Base-by-base conservation (phyloP, 2,797 vertebrate genomes). In the Cryptoblepharus egeriae region DNA sequence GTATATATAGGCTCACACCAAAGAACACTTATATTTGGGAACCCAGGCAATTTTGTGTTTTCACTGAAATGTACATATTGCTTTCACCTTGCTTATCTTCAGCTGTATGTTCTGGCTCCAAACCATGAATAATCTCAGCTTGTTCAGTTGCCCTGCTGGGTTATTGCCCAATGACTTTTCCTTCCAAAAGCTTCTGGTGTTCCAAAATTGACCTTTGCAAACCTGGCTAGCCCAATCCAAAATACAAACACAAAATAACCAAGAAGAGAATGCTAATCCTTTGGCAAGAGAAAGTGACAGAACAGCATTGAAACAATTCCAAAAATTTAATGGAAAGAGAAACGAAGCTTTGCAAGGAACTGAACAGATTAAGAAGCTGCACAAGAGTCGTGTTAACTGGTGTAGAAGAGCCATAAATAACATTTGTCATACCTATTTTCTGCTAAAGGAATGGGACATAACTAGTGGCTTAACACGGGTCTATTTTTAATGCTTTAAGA, bases 401-500 rank as follows among this genome's bases (percentile, higher is more conserved):
- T 58, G 35, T 58, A 77, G 37, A 58, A 77, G 15, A 37, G 37
- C 68, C 77, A 13, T 26, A 71, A 81, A 77, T 28, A 65, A 58
- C n/a, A 30, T 58, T 64, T 72, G 60, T 30, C 60, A 45, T 57
- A 75, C 28, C 8, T 81, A 3, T 45, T 22, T 32, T 68, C 60
- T 5, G 11, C 37, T 45, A 74, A 32, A 81, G 10, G 35, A 32
- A 84, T 77, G 7, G 24, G 45, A 78, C 70, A 45, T 20, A 77
- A 35, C 12, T 63, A 30, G 16, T 58, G 67, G 58, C 64, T 39
- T 83, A 71, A 85, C 2, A 68, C 74, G 2, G 5, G 60, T 82
- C 39, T 83, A 6, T 68, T 60, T 84, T 87, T 37, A 73, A 4
- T 83, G 78, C 81, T 85, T n/a, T 39, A 84, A 85, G 80, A 68